Base-by-base conservation (phyloP, 2,113 vertebrate genomes). In the Hippocampus barbouri region DNA sequence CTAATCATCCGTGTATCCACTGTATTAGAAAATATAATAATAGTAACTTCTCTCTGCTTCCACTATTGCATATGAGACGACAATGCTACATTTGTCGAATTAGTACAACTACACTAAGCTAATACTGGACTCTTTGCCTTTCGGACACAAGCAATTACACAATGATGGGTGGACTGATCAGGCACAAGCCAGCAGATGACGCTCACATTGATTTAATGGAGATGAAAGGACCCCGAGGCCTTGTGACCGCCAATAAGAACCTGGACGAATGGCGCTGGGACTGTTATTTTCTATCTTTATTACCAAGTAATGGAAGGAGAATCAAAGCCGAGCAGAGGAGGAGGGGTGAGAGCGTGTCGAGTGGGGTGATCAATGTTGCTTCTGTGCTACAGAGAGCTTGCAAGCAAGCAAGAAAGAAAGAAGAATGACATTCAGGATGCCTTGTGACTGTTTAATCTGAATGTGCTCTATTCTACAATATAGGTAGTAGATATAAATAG, bases 241-340 rank as follows among this genome's bases (percentile, higher is more conserved):
- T 64, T 57, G 75, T 71, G 71, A 76, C 77, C 20, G 34, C 73
- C 68, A 80, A 79, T 77, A 70, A 62, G 16, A 0, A 66, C 51
- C 49, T 78, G 18, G 2, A 70, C 38, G 61, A 70, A 72, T 71
- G 67, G 38, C 78, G 82, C 79, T 80, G 69, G 57, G 86, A 87
- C 89, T 87, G 87, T 89, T 87, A 85, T 87, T 89, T 89, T 90
- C 83, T 84, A 83, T 77, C 80, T 88, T 91, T 83, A 92, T 91
- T 88, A 90, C 88, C 76, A 75, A 62, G 81, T 91, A 91, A 91
- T 90, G 90, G 87, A 81, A 77, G 80, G 69, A 81, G 82, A 88
- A 87, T 89, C 77, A 87, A 86, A 85, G 81, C 83, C 68, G 67
- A 68, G 59, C 27, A 34, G 8, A 61, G 15, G 15, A 40, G 68